Base-by-base conservation (phyloP, 1,140 invertebrate species). In the Drosophila elegans region DNA sequence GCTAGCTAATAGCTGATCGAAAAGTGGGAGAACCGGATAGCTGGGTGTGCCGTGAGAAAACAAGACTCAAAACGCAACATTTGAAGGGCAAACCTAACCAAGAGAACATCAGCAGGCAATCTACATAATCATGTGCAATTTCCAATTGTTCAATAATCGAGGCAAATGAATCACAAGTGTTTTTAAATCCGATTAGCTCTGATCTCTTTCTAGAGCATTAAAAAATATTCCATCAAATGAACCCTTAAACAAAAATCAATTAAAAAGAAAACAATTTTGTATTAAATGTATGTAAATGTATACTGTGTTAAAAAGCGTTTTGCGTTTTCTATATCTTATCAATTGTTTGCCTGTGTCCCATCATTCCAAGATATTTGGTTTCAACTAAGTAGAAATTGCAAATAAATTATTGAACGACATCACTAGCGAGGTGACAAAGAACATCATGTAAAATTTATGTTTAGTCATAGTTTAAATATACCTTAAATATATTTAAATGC, bases 381-480 rank as follows among this genome's bases (percentile, higher is more conserved):
- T 80, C 73, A 78, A 67, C 60, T 54, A 56, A 83, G 63, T 60
- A 57, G 72, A 76, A 77, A 64, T 55, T 71, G 67, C 53, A 52
- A 74, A 52, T 62, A 61, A 83, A 76, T 78, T 66, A 71, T 66
- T 83, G 34, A 76, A 42, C 62, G 74, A 74, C 62, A 56, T 71
- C 67, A 71, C 67, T 69, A 56, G 61, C 67, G 54, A 88, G 69
- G 60, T 78, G 77, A 80, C 49, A 73, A 56, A 51, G 49, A 71
- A 74, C 46, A 81, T 78, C 72, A 71, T 86, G 78, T 86, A 76
- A 83, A 89, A 89, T 80, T 83, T 88, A 89, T 80, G 59, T 89
- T 89, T 89, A 89, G 84, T 89, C 84, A 89, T 89, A 89, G 84
- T 89, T 89, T 89, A 89, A 89, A 89, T 89, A 88, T 88, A 88